A percentile compares a stretch with the other conserved stretches of the same genome.
Conservation (phyloP, 2,888 invertebrate species). For the Pachycephus smyrnensis region DNA sequence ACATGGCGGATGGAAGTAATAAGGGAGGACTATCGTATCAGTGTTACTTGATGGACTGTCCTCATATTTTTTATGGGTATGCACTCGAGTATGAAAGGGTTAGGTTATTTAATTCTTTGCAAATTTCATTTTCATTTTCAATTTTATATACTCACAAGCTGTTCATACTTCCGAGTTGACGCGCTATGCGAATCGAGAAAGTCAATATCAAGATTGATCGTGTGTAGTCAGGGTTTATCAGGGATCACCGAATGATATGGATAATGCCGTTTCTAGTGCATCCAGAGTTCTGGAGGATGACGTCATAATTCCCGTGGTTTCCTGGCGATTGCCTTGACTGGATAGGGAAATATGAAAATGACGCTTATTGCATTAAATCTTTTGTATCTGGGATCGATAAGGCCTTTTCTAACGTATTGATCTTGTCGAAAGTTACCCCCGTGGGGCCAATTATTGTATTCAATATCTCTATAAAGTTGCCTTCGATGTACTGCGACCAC, state of each 20-base stretch:
- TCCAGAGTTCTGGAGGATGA: not conserved
- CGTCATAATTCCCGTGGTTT: too few relatives aligned
- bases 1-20: not conserved
- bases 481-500: slow-evolving; percentile 24
- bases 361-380: not conserved
- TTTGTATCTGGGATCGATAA: not conserved
- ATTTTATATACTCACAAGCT: not conserved
- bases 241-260: not conserved
- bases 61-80: too few relatives aligned
- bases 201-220: not conserved
- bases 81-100: not conserved
- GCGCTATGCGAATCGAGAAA: not conserved
- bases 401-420: not conserved
- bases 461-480: slow-evolving; percentile 19
- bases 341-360: not conserved
- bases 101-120: not conserved
- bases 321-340: not conserved
- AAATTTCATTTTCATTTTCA: not conserved
- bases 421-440: not conserved
- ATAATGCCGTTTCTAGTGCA: not conserved
- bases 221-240: not conserved
- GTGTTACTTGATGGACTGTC: not conserved
- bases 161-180: not conserved
- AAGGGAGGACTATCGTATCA: not conserved
- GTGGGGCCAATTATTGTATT: slow-evolving; percentile 13